Evolutionary conservation across 2,113 vertebrate genomes (phyloP).

Genomic region (Neotoma lepida): DNA sequence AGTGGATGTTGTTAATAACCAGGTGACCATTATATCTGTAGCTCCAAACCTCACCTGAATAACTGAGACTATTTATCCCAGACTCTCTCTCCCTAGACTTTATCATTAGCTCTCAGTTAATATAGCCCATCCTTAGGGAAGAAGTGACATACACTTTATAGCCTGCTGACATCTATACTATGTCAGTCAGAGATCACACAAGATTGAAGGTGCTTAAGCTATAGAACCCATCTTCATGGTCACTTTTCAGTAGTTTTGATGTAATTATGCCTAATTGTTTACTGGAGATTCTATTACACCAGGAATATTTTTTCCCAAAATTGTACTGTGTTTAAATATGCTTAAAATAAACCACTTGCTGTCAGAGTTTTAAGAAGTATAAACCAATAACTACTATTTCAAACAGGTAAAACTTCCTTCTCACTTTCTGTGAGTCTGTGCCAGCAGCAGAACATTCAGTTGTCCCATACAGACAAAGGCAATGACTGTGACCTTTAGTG

Average conservation of each 20-base stretch:
- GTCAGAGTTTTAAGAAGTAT: not conserved
- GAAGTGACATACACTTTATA: not conserved
- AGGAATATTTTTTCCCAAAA: not conserved
- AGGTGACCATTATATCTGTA: not conserved
- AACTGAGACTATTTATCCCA: not conserved
- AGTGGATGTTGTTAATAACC: too few relatives aligned
- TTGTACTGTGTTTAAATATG: not conserved
- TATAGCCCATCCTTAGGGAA: not conserved
- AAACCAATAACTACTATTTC: too few relatives aligned
- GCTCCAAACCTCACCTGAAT: not conserved
- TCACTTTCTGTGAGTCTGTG: not conserved
- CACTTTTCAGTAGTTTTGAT: not conserved
- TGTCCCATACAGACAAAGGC: too few relatives aligned
- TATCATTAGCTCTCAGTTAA: not conserved
- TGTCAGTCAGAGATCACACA: not conserved
- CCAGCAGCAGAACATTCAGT: too few relatives aligned
- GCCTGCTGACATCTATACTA: not conserved
- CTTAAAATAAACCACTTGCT: not conserved
- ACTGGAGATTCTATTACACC: not conserved
- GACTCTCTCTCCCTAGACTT: not conserved
- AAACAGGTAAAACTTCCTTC: not conserved
- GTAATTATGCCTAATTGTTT: not conserved
- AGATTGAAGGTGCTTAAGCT: not conserved
- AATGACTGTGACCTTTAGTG: not conserved
- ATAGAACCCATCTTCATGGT: not conserved